Evolutionary conservation across 2,888 invertebrate genomes (phyloP).

Genomic region (Sialis lutaria): DNA sequence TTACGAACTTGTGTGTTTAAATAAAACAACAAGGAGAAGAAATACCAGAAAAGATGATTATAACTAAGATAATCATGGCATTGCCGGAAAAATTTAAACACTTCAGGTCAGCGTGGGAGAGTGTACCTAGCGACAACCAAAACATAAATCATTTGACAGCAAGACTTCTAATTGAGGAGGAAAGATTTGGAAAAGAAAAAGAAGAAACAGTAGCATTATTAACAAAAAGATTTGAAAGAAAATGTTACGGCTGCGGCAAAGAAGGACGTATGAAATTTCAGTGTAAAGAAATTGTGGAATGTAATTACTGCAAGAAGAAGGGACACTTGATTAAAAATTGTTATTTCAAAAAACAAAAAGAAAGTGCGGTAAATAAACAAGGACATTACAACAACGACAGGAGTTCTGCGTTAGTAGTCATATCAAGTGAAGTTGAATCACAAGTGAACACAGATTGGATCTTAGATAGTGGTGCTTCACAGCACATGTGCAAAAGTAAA

Average conservation of each 20-base stretch:
- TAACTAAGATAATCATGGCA: slow-evolving; percentile 11
- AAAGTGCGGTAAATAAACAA: too few species aligned
- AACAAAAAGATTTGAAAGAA: slow-evolving; percentile 1
- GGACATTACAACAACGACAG: too few species aligned
- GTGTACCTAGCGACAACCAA: slow-evolving; percentile 11
- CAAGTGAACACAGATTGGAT: too few species aligned
- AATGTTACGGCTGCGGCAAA: slow-evolving; percentile 6
- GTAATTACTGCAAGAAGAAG: slow-evolving; percentile 8
- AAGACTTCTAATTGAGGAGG: slow-evolving; percentile 12
- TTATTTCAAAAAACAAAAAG: too few species aligned
- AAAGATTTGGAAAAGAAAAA: slow-evolving; percentile 7
- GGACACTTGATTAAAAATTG: slow-evolving; percentile 4
- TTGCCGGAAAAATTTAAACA: slow-evolving; percentile 10
- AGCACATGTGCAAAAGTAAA: slow-evolving; percentile 9
- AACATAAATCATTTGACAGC: slow-evolving; percentile 12
- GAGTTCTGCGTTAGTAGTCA: too few species aligned
- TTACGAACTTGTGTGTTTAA: neutral
- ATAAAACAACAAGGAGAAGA: neutral
- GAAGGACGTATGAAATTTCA: slow-evolving; percentile 6
- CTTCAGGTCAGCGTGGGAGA: slow-evolving; percentile 13
- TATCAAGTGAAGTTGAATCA: too few species aligned
- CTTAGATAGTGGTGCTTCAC: too few species aligned
- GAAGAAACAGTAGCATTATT: slow-evolving; percentile 2
- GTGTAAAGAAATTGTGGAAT: slow-evolving; percentile 7
- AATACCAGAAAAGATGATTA: slow-evolving; percentile 9